Percentiles rank a stretch among this genome's conserved stretches.
phyloP scores from a whole-genome alignment of 1,140 invertebrate genomes.

The Zaprionus taronus region DNA sequence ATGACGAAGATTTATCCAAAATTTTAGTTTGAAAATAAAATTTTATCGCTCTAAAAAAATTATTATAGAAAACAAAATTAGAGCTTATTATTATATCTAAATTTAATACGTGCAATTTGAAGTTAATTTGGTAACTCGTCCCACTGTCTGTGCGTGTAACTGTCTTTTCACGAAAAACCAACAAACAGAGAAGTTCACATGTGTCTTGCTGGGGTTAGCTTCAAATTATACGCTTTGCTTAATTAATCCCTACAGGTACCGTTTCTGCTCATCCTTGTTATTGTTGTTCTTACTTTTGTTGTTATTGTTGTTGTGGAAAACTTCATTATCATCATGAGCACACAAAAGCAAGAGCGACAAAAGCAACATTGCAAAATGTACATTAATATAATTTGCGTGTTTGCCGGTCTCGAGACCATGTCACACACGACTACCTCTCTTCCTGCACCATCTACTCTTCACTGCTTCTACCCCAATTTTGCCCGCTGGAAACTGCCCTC shows the following conservation, averaged over 20 bases:
- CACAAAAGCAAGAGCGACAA: conserved; percentile 12
- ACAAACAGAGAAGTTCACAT: conserved; percentile 20
- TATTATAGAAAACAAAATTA: not conserved
- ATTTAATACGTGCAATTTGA: not conserved
- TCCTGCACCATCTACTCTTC: not conserved
- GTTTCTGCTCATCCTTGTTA: conserved; percentile 24
- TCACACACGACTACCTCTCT: not conserved
- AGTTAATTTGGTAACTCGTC: not conserved
- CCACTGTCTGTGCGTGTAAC: not conserved
- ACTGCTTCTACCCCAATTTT: conserved; percentile 5
- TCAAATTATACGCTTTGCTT: conserved; percentile 68
- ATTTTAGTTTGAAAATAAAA: not conserved
- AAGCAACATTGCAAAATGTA: conserved; percentile 54
- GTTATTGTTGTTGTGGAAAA: conserved; percentile 41
- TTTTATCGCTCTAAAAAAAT: not conserved
- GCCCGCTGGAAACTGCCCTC: conserved; percentile 14
- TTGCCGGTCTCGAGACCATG: conserved; percentile 10
- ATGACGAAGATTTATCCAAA: not conserved
- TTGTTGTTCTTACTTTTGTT: conserved; percentile 22
- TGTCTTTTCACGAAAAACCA: conserved; percentile 1
- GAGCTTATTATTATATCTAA: not conserved
- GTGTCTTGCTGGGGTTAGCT: conserved; percentile 39
- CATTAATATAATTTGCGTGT: conserved; percentile 73
- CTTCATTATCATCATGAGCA: conserved; percentile 59
- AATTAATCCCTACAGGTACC: conserved; percentile 70